phyloP scores from a whole-genome alignment of 2,888 invertebrate genomes.

The Dione juno region DNA sequence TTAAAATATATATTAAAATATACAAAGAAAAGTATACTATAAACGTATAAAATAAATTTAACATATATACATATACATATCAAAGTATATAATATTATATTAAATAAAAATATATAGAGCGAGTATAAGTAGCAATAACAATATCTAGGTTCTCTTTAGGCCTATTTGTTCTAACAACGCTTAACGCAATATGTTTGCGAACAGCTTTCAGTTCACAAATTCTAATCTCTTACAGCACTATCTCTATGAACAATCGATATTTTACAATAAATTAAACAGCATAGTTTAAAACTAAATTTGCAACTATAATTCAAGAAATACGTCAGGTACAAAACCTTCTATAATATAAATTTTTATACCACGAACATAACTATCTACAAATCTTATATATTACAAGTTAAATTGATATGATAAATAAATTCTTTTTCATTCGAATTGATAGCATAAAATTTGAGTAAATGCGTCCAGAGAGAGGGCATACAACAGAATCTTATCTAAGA shows the following conservation, averaged over 20 bases:
- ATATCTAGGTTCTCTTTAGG: constrained; percentile 12
- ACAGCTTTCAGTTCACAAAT: background rate
- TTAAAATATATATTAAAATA: background rate
- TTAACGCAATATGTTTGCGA: background rate
- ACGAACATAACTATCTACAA: constrained; percentile 64
- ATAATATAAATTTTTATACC: constrained; percentile 53
- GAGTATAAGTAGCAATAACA: background rate
- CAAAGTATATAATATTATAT: constrained; percentile 2
- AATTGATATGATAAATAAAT: constrained; percentile 78
- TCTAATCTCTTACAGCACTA: constrained; percentile 41
- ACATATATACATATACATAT: background rate
- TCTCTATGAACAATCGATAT: constrained; percentile 3
- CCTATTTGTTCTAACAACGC: constrained; percentile 13
- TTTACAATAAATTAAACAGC: constrained; percentile 49
- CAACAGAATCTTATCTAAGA: constrained; percentile 51
- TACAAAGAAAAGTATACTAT: background rate
- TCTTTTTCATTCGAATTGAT: constrained; percentile 67
- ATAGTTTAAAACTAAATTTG: constrained; percentile 40
- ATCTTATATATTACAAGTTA: constrained; percentile 70
- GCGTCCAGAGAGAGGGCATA: constrained; percentile 56
- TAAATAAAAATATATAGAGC: constrained; percentile 2
- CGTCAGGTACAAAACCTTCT: constrained; percentile 67
- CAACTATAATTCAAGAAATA: constrained; percentile 44
- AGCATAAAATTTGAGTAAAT: constrained; percentile 68
- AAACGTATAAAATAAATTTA: background rate